Evolutionary conservation across 1,140 invertebrate genomes (phyloP).

Genomic region (Trialeurodes vaporariorum): DNA sequence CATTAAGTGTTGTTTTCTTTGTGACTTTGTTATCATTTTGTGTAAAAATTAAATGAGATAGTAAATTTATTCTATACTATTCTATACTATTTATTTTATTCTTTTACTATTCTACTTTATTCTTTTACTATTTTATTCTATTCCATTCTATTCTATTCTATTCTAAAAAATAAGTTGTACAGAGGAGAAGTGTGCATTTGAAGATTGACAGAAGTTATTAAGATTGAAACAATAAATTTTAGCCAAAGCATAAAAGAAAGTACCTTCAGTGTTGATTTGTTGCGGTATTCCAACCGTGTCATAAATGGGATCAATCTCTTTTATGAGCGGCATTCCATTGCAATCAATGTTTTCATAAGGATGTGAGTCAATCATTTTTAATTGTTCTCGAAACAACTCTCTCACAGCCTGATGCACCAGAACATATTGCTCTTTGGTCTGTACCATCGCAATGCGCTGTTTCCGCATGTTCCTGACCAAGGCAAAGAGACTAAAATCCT

Average conservation of each 20-base stretch:
- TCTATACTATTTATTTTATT: no score
- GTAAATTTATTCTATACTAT: no score
- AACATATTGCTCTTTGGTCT: slow-evolving; percentile 89
- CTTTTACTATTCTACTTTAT: no score
- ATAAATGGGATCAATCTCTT: slow-evolving; percentile 21
- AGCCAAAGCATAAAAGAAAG: neutral
- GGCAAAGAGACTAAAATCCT: slow-evolving; percentile 42
- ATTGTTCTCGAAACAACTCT: slow-evolving; percentile 42
- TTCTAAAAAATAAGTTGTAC: no score
- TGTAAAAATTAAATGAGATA: no score
- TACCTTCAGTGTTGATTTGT: slow-evolving; percentile 12
- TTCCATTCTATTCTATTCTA: no score
- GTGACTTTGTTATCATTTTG: no score
- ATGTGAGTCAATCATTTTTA: slow-evolving; percentile 44
- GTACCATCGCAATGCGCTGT: slow-evolving; percentile 71
- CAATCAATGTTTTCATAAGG: slow-evolving; percentile 43
- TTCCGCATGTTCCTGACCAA: slow-evolving; percentile 44
- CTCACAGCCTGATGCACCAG: slow-evolving; percentile 59
- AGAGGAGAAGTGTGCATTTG: no score
- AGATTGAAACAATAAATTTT: no score
- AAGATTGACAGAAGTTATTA: no score
- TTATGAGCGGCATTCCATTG: slow-evolving; percentile 30
- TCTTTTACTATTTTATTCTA: no score
- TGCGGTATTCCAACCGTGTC: slow-evolving; percentile 10
- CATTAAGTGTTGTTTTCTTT: no score